These are phyloP conservation scores for Batillaria attramentaria DNA, from an alignment of 1,140 invertebrate genomes.

Conservation along the genomic window DNA sequence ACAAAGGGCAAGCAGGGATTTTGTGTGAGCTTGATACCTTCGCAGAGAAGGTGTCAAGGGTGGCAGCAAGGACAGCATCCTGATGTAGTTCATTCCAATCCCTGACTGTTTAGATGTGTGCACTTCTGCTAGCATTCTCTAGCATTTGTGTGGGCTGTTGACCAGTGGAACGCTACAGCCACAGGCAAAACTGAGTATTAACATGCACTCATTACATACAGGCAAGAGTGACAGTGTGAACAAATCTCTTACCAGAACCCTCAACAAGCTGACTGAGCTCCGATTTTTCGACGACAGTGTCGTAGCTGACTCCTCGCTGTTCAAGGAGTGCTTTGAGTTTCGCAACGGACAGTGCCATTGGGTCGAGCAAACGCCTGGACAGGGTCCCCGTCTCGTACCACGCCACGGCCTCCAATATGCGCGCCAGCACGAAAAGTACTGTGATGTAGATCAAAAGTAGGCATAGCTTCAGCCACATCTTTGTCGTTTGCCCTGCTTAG, in stretches of 20 bases:
- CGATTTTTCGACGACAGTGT: slow-evolving; percentile 73
- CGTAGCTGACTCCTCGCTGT: slow-evolving; percentile 74
- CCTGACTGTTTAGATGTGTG: neutral
- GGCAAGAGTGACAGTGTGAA: neutral
- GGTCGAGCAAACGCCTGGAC: slow-evolving; percentile 70
- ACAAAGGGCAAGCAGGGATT: neutral
- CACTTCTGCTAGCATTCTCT: no score
- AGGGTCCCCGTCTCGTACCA: slow-evolving; percentile 68
- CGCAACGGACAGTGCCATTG: slow-evolving; percentile 73
- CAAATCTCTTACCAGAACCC: slow-evolving; percentile 69
- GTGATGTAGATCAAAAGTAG: slow-evolving; percentile 68
- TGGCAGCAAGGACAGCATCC: no score
- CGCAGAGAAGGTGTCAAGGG: no score
- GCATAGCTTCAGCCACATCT: slow-evolving; percentile 70
- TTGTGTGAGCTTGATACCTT: no score
- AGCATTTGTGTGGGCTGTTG: neutral
- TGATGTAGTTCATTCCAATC: neutral
- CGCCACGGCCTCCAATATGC: slow-evolving; percentile 69
- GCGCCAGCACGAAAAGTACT: slow-evolving; percentile 69
- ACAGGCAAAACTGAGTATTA: neutral
- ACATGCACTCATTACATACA: no score
- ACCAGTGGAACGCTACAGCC: neutral
- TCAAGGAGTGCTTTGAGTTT: slow-evolving; percentile 74
- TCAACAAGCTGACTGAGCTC: slow-evolving; percentile 73
- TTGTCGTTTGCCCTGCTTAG: neutral